Evolutionary conservation across 2,888 invertebrate species (phyloP), one percentile per base, ranked within the genome.

Genomic region (Pharmacophagus antenor): DNA sequence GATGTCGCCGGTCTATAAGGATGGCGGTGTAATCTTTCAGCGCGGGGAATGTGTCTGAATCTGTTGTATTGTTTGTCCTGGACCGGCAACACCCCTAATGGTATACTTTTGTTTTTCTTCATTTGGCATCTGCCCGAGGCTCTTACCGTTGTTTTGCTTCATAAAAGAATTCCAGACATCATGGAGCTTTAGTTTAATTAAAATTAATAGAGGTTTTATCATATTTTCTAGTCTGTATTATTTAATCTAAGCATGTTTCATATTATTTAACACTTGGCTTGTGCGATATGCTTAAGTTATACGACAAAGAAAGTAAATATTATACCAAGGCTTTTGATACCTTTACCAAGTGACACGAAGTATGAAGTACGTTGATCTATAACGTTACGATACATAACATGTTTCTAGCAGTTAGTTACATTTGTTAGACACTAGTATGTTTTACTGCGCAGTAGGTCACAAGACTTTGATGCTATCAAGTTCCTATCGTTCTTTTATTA

Each of bases 51-150:
- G 55, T 67, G 68, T 69, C 62, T 63, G 65, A 65, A 65, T 66
- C 71, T 56, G 49, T 55, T 42, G 52, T 52, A 76, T 75, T 81
- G 76, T 81, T 83, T 79, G 76, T 77, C 76, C 74, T 73, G 71
- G 71, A 68, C 65, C 67, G 70, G 70, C 67, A 69, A 67, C 76
- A 80, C 65, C 78, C 76, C 76, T 83, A 82, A 84, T 81, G 79
- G 78, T 61, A 60, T 70, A 74, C 76, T 79, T 81, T 85, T 85
- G 84, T 84, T 84, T 82, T 84, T 79, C 82, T 80, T 82, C 77
- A 80, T 82, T 79, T 78, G 74, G 71, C 74, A 67, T 58, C 23
- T 69, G 76, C 74, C 72, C 68, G 66, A 67, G 71, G 73, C 70
- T 66, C 64, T 66, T 65, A 61, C 65, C 66, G 71, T 70, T 73